Evolutionary conservation across 2,888 invertebrate species (phyloP).

Genomic region (Ethmia dodecea): DNA sequence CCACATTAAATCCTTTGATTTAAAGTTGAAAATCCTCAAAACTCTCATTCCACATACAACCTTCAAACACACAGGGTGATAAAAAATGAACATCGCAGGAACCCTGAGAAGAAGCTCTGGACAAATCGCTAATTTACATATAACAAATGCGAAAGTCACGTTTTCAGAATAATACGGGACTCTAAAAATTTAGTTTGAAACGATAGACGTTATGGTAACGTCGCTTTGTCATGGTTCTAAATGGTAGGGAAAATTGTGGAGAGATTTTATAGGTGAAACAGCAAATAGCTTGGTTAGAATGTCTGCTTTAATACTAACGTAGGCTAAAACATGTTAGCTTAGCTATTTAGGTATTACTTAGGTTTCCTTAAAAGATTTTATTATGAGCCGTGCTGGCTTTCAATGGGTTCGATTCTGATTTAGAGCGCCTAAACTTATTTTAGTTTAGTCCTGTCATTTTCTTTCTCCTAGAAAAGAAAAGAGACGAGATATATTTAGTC

Average conservation of each 20-base stretch:
- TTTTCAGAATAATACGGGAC: slow-evolving; percentile 48
- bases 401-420: no score
- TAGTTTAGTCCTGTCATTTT: no score
- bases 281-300: background rate
- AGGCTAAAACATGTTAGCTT: no score
- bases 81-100: slow-evolving; percentile 46
- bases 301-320: background rate
- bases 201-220: slow-evolving; percentile 16
- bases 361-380: no score
- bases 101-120: slow-evolving; percentile 42
- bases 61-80: slow-evolving; percentile 24
- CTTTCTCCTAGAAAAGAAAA: no score
- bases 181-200: slow-evolving; percentile 48
- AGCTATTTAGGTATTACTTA: no score
- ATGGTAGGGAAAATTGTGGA: background rate
- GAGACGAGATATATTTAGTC: no score
- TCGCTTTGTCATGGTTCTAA: background rate
- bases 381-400: no score
- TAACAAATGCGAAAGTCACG: slow-evolving; percentile 78
- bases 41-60: background rate
- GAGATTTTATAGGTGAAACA: background rate
- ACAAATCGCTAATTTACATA: slow-evolving; percentile 78
- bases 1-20: slow-evolving; percentile 1
- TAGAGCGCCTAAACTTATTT: no score
- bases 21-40: slow-evolving; percentile 18